Base-by-base conservation (phyloP, 2,888 invertebrate genomes). In the Orgyia antiqua region DNA sequence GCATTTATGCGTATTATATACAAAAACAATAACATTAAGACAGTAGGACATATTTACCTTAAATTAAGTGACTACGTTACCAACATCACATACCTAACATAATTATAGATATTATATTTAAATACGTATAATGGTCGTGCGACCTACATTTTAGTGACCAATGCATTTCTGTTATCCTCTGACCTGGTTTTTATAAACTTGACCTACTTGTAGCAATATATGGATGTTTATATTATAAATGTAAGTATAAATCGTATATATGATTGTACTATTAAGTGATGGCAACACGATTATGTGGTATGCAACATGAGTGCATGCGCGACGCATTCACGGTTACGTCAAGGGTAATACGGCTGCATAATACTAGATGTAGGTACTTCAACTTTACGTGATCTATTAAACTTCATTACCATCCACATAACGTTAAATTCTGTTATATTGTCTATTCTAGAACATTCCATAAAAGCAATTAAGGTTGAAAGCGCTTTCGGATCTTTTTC, bases 151-250 rank as follows among this genome's bases (percentile, higher is more conserved):
- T 55, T 60, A 60, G 58, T 68, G 68, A 68, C 73, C 69, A 74
- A 63, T 74, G 71, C 71, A 72, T 62, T 63, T 73, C 61, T 74
- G 68, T 78, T 80, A 76, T 83, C 82, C 82, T 82, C 80, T 73
- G 80, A 62, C 74, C 80, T 75, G 71, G 69, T 70, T 77, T 70
- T 58, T 55, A 58, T 73, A 77, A 80, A 79, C 83, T 83, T 83
- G 83, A 78, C 83, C 77, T 47, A 80, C 60, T 74, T 80, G 45
- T 42, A 15, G 24, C 56, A 46, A 51, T 60, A 58, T 58, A 63
- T 68, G 54, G 60, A 64, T 67, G 67, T 63, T 59, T 69, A 63
- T 64, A 59, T 58, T 58, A 62, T 65, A 66, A n/a, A n/a, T n/a
- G n/a, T 68, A 66, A 66, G 61, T 64, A 66, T 68, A 65, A 66